Conservation (phyloP, 2,113 vertebrate species). For the Rhinolophus ferrumequinum region DNA sequence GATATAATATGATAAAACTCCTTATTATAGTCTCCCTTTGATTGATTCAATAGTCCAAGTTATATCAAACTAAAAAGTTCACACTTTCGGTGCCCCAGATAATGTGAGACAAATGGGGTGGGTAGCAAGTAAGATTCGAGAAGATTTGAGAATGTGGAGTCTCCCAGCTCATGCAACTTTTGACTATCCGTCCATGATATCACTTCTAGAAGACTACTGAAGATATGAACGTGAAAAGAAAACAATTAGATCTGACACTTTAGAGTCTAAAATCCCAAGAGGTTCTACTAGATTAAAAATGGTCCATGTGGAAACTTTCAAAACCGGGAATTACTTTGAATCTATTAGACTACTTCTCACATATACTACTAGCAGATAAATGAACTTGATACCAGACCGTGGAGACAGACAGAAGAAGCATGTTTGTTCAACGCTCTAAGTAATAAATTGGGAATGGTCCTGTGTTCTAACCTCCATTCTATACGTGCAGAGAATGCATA, state of each 20-base stretch:
- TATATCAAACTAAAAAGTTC: conserved; percentile 48
- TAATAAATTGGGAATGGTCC: not conserved
- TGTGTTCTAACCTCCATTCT: not conserved
- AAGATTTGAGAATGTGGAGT: conserved; percentile 53
- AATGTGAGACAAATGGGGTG: conserved; percentile 66
- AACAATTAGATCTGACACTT: conserved; percentile 54
- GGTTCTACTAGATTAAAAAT: conserved; percentile 60
- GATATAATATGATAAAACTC: not conserved
- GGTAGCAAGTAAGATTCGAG: conserved; percentile 37
- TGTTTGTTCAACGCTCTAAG: not conserved
- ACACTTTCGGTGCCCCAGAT: conserved; percentile 51
- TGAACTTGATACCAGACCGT: not conserved
- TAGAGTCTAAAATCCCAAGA: conserved; percentile 10
- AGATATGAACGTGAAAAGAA: conserved; percentile 54
- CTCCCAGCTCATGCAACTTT: conserved; percentile 59
- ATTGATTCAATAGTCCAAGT: conserved; percentile 50
- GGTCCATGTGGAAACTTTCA: conserved; percentile 42
- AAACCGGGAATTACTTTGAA: conserved; percentile 42
- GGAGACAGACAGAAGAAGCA: not conserved
- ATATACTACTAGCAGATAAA: conserved; percentile 37
- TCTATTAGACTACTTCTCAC: conserved; percentile 43
- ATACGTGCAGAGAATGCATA: not conserved
- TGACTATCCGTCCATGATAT: conserved; percentile 44
- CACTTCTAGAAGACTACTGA: conserved; percentile 54
- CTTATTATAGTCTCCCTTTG: conserved; percentile 4